Evolutionary conservation across 1,140 invertebrate species (phyloP), one percentile per base, ranked within the genome.

Genomic region (Metaphire vulgaris): DNA sequence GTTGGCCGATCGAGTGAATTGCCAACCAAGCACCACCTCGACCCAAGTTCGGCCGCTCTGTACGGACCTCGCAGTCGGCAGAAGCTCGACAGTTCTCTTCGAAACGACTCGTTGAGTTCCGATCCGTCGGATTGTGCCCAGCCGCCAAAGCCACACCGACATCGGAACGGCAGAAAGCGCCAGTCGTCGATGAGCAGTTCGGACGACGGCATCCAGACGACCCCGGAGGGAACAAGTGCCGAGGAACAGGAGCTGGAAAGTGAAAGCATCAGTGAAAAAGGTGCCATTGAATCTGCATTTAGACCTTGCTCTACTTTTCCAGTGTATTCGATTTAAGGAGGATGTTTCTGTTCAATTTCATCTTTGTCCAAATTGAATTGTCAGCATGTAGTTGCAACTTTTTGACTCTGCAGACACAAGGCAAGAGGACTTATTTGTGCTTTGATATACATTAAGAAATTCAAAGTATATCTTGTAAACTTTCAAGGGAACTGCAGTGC

Each of bases 141-240:
- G 69, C 86, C 88, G 31, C 88, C 88, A 2, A 85, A 86, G 79
- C 84, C 85, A 33, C 84, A 86, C 79, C 85, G 83, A 78, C 85
- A 86, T 56, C 41, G 41, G 41, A 84, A 67, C 85, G 84, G 33
- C 85, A 86, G 81, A 85, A 86, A 79, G 74, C 81, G 83, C n/a
- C 85, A 85, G 77, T 81, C 84, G 29, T 96, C 93, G 32, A 92
- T 96, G 78, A 93, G 92, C 81, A 96, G 93, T 82, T 97, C 95
- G 15, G 95, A 97, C 82, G 96, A 99, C 82, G 96, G 98, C 83
- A 89, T 96, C n/a, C 89, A 92, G 80, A 93, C 91, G 77, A 95
- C 94, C 1, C 92, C 94, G 1, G 94, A 97, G 79, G 95, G 92
- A 83, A 90, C 90, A 30, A 90, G 89, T 79, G 90, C 89, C 79